Base-by-base conservation (phyloP, 1,140 invertebrate genomes). In the Leptopilina boulardi region DNA sequence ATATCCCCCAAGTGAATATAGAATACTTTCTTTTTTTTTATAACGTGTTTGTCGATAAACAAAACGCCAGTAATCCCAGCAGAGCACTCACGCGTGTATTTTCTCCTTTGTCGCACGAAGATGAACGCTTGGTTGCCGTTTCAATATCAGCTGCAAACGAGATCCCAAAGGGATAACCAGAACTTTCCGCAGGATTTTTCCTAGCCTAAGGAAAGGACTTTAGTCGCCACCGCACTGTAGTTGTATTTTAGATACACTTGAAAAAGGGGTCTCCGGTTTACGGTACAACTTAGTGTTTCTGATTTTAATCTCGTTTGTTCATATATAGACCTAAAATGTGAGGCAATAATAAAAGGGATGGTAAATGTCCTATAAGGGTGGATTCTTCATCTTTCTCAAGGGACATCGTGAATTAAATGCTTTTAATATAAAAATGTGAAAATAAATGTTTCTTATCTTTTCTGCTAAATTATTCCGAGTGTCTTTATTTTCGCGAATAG, bases 101-200 rank as follows among this genome's bases (percentile, higher is more conserved):
- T 77, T 71, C 54, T 81, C 71, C 80, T 85, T 84, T 84, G 81
- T 82, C 78, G 51, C n/a, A n/a, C 38, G 73, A 76, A 75, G 42
- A 38, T n/a, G n/a, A 78, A 71, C 78, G 54, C 76, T 75, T 70
- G 75, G 77, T 82, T 80, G 79, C 78, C 76, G 82, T 83, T 84
- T 85, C 84, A 84, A 86, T 87, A 85, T 83, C 83, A 81, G 75
- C 74, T 66, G 75, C 80, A 85, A 87, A 86, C 86, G 82, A 87
- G 86, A 80, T 84, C 85, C 81, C 83, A 59, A 74, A 82, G 82
- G 86, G 81, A 71, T 44, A 1, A 4, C 34, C 66, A 73, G 76
- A 74, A 74, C 38, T 76, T 78, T 73, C 70, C 47, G 56, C 42
- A 54, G 73, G 71, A 78, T 76, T 82, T 75, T 72, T 76, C 51